Percentiles rank a stretch among this genome's conserved stretches.
These are phyloP conservation scores for Arion vulgaris DNA, from an alignment of 1,140 invertebrate species.

Conservation along the genomic window DNA sequence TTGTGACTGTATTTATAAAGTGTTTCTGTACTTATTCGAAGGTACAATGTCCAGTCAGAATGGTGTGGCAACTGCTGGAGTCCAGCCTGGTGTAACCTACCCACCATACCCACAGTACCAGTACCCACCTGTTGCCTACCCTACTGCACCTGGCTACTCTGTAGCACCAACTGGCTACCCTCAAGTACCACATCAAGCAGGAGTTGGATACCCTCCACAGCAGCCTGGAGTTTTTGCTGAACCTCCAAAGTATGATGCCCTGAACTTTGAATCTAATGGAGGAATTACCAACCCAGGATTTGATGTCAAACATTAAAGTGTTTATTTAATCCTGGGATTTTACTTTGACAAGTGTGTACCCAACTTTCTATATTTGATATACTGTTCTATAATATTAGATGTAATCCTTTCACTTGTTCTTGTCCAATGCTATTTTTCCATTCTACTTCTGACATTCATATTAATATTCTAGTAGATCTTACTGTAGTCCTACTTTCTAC, in stretches of 20 bases:
- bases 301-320: background rate
- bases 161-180: background rate
- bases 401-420: too few species aligned
- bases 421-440: too few species aligned
- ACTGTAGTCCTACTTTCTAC: too few species aligned
- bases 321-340: too few species aligned
- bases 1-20: too few species aligned
- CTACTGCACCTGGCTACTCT: background rate
- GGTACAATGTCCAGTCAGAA: background rate
- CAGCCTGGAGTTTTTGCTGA: background rate
- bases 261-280: background rate
- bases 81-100: background rate
- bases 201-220: background rate
- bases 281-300: background rate
- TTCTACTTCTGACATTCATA: too few species aligned
- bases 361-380: too few species aligned
- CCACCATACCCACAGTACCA: constrained; percentile 2
- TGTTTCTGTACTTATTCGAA: background rate
- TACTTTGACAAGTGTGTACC: too few species aligned
- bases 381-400: too few species aligned
- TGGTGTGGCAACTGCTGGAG: background rate
- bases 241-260: background rate
- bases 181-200: background rate
- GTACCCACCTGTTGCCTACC: background rate
- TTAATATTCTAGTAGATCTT: too few species aligned